A percentile compares a stretch with the other conserved stretches of the same genome.
phyloP scores from a whole-genome alignment of 1,140 invertebrate species.

The Sinella curviseta region DNA sequence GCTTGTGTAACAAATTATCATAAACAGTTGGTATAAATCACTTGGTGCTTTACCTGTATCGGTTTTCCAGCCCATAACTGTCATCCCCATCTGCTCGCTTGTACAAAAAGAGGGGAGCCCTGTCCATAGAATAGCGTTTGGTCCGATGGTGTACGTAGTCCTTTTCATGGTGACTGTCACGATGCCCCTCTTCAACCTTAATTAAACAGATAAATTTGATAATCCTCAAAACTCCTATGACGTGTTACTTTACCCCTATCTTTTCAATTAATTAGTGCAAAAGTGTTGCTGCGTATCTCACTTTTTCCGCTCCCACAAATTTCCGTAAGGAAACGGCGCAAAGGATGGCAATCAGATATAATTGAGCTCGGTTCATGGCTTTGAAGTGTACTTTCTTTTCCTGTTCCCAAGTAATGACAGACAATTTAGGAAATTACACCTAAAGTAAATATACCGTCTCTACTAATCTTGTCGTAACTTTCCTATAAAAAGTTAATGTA shows the following conservation, averaged over 20 bases:
- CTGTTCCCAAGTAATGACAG: not conserved
- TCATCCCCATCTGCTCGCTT: not conserved
- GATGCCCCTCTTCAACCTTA: constrained; percentile 1
- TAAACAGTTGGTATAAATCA: not conserved
- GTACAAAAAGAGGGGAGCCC: not conserved
- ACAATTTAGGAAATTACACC: not conserved
- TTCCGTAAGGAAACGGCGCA: not conserved
- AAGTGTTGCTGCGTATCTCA: too few species aligned
- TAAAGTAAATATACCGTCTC: not conserved
- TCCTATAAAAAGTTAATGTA: too few species aligned
- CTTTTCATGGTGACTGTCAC: constrained; percentile 7
- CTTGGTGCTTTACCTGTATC: not conserved
- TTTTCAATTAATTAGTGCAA: too few species aligned
- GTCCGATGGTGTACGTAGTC: not conserved
- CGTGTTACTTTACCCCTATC: too few species aligned
- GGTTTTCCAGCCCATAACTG: not conserved
- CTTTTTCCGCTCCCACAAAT: not conserved
- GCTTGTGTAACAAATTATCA: too few species aligned
- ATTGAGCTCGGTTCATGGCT: not conserved
- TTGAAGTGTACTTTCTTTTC: not conserved
- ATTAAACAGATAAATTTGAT: not conserved
- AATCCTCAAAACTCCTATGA: not conserved
- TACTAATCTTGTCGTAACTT: not conserved
- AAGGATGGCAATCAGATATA: not conserved
- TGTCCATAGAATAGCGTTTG: not conserved